Base-by-base conservation (phyloP, 2,888 invertebrate genomes). In the Drosophila tripunctata region DNA sequence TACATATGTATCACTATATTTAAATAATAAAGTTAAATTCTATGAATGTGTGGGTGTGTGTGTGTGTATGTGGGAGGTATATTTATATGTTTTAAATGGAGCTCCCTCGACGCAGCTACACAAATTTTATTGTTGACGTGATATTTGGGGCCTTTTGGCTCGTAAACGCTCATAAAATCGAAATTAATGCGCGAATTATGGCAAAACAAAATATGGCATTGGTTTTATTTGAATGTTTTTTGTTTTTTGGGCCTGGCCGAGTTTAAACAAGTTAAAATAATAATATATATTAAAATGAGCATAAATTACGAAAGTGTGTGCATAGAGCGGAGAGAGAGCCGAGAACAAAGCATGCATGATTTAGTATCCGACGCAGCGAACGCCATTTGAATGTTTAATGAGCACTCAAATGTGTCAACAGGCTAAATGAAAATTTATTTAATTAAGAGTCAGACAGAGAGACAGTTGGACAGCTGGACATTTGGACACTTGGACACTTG, bases 391-490 rank as follows among this genome's bases (percentile, higher is more conserved):
- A 79, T 78, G 79, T 85, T 81, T 85, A 82, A 85, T 85, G 85
- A 79, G 85, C 85, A 82, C 79, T 82, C 85, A 82, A 75, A 82
- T 75, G 85, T 81, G 81, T 81, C 85, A 81, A 85, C 79, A 79
- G 68, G 72, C 85, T 75, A 75, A 79, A 79, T 81, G 72, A 67
- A 70, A 81, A 81, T 79, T 79, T 77, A 79, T 81, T 85, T 81
- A 81, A 81, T 81, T 81, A 85, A 75, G 67, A 74, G 60, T 68
- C 27, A 60, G 78, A 69, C 45, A 63, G 57, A 35, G 33, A 3
- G 5, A 10, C 43, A 35, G 51, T 30, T 44, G 40, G 48, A 19
- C 41, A 19, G 47, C 14, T 3, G 12, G 17, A 15, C 3, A 15
- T 2, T 22, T 1, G 17, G 17, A 14, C 6, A 15, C 3, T 27